Conservation (phyloP, 2,797 vertebrate species). For the Myotis pilosus region DNA sequence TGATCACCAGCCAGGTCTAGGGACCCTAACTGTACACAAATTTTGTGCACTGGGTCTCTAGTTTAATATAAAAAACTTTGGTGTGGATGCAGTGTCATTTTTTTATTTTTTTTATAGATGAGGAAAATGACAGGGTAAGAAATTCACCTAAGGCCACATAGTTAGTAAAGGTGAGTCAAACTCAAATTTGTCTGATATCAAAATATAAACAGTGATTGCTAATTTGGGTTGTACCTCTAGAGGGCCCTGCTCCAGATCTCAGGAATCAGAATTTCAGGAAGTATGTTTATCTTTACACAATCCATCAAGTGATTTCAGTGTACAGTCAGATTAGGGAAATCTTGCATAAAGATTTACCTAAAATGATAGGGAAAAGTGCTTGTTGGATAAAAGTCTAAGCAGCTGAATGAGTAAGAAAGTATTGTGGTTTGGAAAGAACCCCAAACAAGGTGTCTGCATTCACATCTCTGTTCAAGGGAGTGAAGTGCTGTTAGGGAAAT, state of each 20-base stretch:
- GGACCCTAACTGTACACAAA: no score
- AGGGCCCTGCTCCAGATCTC: neutral
- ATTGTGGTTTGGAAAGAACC: neutral
- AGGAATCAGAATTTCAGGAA: neutral
- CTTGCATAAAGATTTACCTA: neutral
- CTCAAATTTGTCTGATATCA: neutral
- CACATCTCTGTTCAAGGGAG: neutral
- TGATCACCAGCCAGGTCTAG: no score
- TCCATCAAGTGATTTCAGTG: neutral
- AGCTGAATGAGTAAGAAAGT: neutral
- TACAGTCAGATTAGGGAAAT: neutral
- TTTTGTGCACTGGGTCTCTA: no score
- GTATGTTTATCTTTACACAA: neutral
- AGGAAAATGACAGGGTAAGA: conserved; percentile 10
- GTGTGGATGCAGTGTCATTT: neutral
- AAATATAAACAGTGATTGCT: neutral
- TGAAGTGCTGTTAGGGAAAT: neutral
- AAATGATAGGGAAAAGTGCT: neutral
- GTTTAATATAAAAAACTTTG: neutral
- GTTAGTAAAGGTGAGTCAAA: neutral
- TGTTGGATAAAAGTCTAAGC: neutral
- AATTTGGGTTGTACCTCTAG: neutral
- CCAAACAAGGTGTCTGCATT: neutral
- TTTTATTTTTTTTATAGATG: neutral
- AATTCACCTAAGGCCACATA: neutral